phyloP scores from a whole-genome alignment of 2,113 vertebrate genomes.

The Siphamia tubifer region DNA sequence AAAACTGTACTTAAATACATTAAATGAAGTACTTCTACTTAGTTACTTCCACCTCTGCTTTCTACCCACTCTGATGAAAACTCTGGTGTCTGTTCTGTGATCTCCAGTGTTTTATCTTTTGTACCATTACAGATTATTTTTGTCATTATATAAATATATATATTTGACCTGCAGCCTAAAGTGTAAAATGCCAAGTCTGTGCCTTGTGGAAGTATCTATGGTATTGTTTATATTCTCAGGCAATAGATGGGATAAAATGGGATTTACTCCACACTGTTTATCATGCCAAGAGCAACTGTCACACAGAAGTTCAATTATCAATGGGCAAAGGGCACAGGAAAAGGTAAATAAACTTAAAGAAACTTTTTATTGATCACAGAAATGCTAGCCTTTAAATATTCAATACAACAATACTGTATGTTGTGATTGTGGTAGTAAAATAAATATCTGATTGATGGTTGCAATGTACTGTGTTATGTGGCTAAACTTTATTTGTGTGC shows the following conservation, averaged over 20 bases:
- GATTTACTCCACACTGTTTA: slow-evolving; percentile 47
- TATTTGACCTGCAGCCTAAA: slow-evolving; percentile 2
- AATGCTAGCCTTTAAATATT: slow-evolving; percentile 39
- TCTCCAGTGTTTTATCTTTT: not conserved
- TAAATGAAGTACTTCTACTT: too few relatives aligned
- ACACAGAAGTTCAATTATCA: slow-evolving; percentile 49
- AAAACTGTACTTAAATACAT: too few relatives aligned
- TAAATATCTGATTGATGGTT: slow-evolving; percentile 5
- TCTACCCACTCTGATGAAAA: not conserved
- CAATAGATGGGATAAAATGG: slow-evolving; percentile 42
- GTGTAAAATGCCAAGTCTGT: slow-evolving; percentile 49
- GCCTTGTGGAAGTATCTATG: slow-evolving; percentile 8
- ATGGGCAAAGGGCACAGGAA: slow-evolving; percentile 50
- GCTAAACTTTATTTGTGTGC: not conserved
- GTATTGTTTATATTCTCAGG: slow-evolving; percentile 29
- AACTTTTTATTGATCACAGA: slow-evolving; percentile 39
- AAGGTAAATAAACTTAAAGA: slow-evolving; percentile 58
- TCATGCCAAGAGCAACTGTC: slow-evolving; percentile 53
- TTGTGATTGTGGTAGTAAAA: slow-evolving; percentile 12
- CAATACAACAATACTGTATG: not conserved
- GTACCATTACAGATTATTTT: not conserved
- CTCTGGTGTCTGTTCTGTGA: not conserved
- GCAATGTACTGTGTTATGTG: not conserved
- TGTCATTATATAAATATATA: slow-evolving; percentile 40
- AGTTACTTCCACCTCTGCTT: too few relatives aligned